A percentile compares a stretch with the other conserved stretches of the same genome.
Evolutionary conservation across 2,888 invertebrate species (phyloP).

Genomic region (Andricus quercusramuli): DNA sequence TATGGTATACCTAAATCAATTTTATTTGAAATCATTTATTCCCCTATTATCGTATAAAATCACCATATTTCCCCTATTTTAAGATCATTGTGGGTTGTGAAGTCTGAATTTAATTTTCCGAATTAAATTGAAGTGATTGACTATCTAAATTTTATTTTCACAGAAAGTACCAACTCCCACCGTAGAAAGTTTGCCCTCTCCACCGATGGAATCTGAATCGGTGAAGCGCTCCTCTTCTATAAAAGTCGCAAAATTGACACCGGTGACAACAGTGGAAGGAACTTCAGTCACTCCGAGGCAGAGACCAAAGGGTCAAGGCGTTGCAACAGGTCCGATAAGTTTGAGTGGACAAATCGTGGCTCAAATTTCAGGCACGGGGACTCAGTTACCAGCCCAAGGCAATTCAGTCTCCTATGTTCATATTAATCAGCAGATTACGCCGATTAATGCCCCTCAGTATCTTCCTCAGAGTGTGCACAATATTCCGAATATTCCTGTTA

Average conservation of each 20-base stretch:
- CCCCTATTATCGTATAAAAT: too few species aligned
- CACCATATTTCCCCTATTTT: too few species aligned
- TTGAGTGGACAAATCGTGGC: slow-evolving; percentile 75
- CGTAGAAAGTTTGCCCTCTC: slow-evolving; percentile 83
- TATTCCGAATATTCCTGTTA: slow-evolving; percentile 57
- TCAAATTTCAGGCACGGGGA: slow-evolving; percentile 76
- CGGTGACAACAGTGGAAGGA: slow-evolving; percentile 82
- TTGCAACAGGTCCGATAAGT: slow-evolving; percentile 74
- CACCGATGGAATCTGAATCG: slow-evolving; percentile 86
- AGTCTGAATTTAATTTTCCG: too few species aligned
- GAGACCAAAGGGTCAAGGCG: slow-evolving; percentile 85
- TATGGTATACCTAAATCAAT: too few species aligned
- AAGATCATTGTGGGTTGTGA: too few species aligned
- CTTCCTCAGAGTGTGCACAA: slow-evolving; percentile 57
- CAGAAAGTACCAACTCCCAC: slow-evolving; percentile 85
- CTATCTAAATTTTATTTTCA: slow-evolving; percentile 81
- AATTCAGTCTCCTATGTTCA: slow-evolving; percentile 66
- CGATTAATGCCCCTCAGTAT: slow-evolving; percentile 65
- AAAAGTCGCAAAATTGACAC: slow-evolving; percentile 78
- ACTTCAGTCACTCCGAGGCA: slow-evolving; percentile 92
- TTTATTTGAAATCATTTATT: too few species aligned
- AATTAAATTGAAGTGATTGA: slow-evolving; percentile 49
- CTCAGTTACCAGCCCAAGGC: slow-evolving; percentile 63
- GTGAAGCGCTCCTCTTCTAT: slow-evolving; percentile 81
- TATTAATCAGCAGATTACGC: slow-evolving; percentile 66